These are phyloP conservation scores for Drosophila anomalata DNA, from an alignment of 2,888 invertebrate genomes.

Conservation along the genomic window DNA sequence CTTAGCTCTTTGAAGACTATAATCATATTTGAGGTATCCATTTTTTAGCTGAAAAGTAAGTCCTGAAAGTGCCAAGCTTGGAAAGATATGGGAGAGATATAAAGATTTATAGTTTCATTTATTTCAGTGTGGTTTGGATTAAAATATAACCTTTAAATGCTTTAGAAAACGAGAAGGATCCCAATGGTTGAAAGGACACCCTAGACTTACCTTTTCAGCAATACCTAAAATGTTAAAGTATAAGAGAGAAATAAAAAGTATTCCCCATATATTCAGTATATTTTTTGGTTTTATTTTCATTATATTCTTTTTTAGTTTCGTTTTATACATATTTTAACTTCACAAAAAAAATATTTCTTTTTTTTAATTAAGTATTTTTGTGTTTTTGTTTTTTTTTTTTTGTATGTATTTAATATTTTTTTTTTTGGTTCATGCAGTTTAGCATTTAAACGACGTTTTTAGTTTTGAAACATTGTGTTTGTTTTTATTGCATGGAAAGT, in stretches of 20 bases:
- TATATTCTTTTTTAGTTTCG: conserved; percentile 52
- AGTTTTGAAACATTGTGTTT: conserved; percentile 54
- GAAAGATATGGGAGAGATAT: too few relatives aligned
- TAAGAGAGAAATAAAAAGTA: not conserved
- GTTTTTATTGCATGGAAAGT: conserved; percentile 46
- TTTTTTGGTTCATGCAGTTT: conserved; percentile 60
- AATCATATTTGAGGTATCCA: too few relatives aligned
- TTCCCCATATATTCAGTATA: conserved; percentile 8
- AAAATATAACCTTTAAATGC: too few relatives aligned
- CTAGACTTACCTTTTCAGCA: conserved; percentile 5
- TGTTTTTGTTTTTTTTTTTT: conserved; percentile 16
- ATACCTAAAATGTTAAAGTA: not conserved
- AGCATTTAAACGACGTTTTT: conserved; percentile 57
- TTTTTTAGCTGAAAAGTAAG: too few relatives aligned
- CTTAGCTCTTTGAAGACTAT: too few relatives aligned
- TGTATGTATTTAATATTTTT: not conserved
- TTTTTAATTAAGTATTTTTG: conserved; percentile 54
- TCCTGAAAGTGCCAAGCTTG: too few relatives aligned
- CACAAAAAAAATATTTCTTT: conserved; percentile 70
- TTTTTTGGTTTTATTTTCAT: conserved; percentile 54
- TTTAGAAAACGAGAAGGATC: too few relatives aligned
- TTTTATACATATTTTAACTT: conserved; percentile 71
- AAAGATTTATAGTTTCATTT: too few relatives aligned
- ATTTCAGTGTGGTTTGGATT: too few relatives aligned
- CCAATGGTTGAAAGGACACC: not conserved